phyloP scores from a whole-genome alignment of 2,888 invertebrate species.

The Chouioia cunea region DNA sequence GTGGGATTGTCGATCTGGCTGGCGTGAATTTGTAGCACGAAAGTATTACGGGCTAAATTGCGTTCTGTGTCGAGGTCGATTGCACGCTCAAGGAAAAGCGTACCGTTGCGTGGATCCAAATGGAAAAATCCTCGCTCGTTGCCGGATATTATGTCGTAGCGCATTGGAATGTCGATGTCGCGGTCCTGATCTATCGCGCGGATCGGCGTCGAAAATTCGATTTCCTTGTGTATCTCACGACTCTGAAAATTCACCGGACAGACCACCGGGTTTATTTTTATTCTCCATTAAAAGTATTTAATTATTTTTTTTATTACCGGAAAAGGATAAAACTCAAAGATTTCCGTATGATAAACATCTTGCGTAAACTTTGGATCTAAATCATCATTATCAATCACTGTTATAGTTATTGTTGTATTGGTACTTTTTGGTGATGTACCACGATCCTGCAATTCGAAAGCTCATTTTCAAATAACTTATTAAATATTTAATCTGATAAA shows the following conservation, averaged over 20 bases:
- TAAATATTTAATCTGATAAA: background rate
- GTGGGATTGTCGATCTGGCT: constrained; percentile 83
- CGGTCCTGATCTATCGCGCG: constrained; percentile 84
- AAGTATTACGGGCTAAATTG: constrained; percentile 81
- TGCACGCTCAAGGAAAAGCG: constrained; percentile 82
- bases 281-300: background rate
- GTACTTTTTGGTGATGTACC: constrained; percentile 82
- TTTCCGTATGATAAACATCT: constrained; percentile 82
- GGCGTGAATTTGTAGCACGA: constrained; percentile 83
- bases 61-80: constrained; percentile 84
- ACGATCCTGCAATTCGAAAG: constrained; percentile 76
- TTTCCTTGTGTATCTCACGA: constrained; percentile 75
- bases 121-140: constrained; percentile 84
- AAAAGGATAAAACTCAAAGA: constrained; percentile 86
- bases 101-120: constrained; percentile 80
- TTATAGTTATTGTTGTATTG: constrained; percentile 79
- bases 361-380: constrained; percentile 85
- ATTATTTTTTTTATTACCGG: constrained; percentile 71
- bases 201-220: constrained; percentile 80
- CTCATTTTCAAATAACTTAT: background rate
- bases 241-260: constrained; percentile 15
- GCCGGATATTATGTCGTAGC: constrained; percentile 85
- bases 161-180: constrained; percentile 79
- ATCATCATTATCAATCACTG: constrained; percentile 85
- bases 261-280: background rate